Base-by-base conservation (phyloP, 2,113 vertebrate species). In the Proterorhinus semilunaris region DNA sequence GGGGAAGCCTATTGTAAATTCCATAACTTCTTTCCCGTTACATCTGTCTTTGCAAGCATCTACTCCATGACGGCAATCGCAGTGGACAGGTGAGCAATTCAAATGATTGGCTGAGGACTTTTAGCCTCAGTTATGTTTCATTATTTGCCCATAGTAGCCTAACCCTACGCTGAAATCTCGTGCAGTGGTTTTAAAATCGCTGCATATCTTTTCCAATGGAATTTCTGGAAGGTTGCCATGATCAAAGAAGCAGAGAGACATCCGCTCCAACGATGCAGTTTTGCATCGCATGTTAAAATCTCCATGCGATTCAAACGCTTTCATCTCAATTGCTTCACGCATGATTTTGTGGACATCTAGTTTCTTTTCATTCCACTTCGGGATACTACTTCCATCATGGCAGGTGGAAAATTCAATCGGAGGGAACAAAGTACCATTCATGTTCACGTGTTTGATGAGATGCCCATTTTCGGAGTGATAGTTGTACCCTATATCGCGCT, bases 21-120 rank as follows among this genome's bases (percentile, higher is more conserved):
- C 89, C 97, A 99, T 89, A 99, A 99, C 93, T 98, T 98, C 91
- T 99, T 99, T 82, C 97, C 97, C 0, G 97, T 98, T 68, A 95
- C 96, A 0, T 95, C 97, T 0, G 95, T 98, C 80, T 99, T 99
- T 49, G 96, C 97, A 70, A 98, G 97, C 93, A 99, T 99, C 92
- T 99, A 98, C 87, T 99, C 97, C 69, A 99, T 98, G 97, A 98
- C 96, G 8, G 97, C 96, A 0, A 98, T 99, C 52, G 95, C 97
- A 2, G 96, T 98, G 79, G 97, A 98, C 94, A 97, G 96, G 97
- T 98, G 89, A 91, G 93, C 53, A 21, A 21, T 21, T 21, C 21
- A 21, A 21, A 36, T 10, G 27, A 36, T 36, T 36, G 27, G 27
- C 27, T 36, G 27, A 36, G 27, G 27, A 36, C 27, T 36, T 36